Conservation (phyloP, 2,888 invertebrate species). For the Clusia tigrina region DNA sequence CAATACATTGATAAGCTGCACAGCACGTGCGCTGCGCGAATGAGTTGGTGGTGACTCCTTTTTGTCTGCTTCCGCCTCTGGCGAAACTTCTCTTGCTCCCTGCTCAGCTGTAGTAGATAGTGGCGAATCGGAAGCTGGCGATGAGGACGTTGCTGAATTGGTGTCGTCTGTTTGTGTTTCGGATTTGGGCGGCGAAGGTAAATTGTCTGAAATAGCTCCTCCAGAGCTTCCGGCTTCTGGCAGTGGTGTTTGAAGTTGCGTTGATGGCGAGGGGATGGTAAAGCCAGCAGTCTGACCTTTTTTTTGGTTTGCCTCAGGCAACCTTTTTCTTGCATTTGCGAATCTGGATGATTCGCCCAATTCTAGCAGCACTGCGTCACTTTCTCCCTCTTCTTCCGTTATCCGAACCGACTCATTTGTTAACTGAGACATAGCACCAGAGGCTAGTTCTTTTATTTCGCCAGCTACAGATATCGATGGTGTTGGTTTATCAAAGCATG, state of each 20-base stretch:
- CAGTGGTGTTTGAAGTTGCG: slow-evolving; percentile 22
- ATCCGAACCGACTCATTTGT: not conserved
- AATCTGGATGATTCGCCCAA: too few relatives aligned
- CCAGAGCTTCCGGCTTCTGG: not conserved
- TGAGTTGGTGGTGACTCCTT: slow-evolving; percentile 1
- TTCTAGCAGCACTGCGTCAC: not conserved
- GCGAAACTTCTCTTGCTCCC: not conserved
- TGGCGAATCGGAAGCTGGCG: slow-evolving; percentile 58
- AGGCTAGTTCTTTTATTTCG: too few relatives aligned
- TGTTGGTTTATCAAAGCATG: too few relatives aligned
- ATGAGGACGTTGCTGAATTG: slow-evolving; percentile 57
- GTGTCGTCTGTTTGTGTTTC: slow-evolving; percentile 61
- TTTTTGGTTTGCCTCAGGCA: too few relatives aligned
- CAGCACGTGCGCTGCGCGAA: slow-evolving; percentile 14
- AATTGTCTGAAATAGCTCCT: slow-evolving; percentile 52
- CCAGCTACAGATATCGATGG: too few relatives aligned
- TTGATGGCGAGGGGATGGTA: slow-evolving; percentile 14
- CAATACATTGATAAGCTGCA: slow-evolving; percentile 41
- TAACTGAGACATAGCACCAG: not conserved
- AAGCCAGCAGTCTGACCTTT: too few relatives aligned
- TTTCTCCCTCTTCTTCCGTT: not conserved
- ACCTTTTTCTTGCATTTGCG: too few relatives aligned
- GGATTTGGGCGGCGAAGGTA: slow-evolving; percentile 58
- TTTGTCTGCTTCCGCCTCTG: too few relatives aligned
- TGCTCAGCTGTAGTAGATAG: slow-evolving; percentile 44